Percentiles rank a stretch among this genome's conserved stretches.
phyloP scores from a whole-genome alignment of 2,797 vertebrate genomes.

The Bovichtus diacanthus region DNA sequence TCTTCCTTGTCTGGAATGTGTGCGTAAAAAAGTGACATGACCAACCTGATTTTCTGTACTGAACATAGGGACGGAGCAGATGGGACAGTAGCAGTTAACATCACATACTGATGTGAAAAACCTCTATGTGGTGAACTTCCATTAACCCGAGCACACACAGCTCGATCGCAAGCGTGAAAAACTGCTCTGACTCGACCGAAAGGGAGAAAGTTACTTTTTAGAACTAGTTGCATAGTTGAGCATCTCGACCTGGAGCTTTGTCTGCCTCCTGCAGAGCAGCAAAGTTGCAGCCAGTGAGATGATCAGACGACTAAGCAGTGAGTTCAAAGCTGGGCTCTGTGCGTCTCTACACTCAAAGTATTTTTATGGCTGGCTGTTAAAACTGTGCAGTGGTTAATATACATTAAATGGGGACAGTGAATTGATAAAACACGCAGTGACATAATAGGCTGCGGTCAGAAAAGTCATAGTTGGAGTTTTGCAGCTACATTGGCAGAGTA shows the following conservation, averaged over 20 bases:
- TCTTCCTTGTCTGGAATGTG: slow-evolving; percentile 5
- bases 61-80: slow-evolving; percentile 26
- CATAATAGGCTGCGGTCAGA: slow-evolving; percentile 53
- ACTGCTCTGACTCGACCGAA: background rate
- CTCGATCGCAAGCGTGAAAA: slow-evolving; percentile 12
- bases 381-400: slow-evolving; percentile 61
- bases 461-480: slow-evolving; percentile 70
- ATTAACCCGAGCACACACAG: slow-evolving; percentile 18
- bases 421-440: slow-evolving; percentile 68
- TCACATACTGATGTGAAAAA: slow-evolving; percentile 55
- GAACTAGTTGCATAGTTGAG: slow-evolving; percentile 14
- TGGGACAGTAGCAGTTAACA: slow-evolving; percentile 38
- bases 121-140: slow-evolving; percentile 37
- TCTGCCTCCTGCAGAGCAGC: slow-evolving; percentile 48
- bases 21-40: slow-evolving; percentile 20
- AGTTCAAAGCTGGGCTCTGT: slow-evolving; percentile 57
- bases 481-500: slow-evolving; percentile 71
- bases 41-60: slow-evolving; percentile 52
- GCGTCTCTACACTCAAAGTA: slow-evolving; percentile 53
- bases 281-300: slow-evolving; percentile 38
- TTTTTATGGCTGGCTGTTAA: slow-evolving; percentile 72
- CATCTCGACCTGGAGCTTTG: slow-evolving; percentile 34
- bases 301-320: slow-evolving; percentile 58
- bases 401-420: slow-evolving; percentile 59
- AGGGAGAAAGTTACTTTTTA: slow-evolving; percentile 16